phyloP scores from a whole-genome alignment of 2,113 vertebrate genomes.

The Athene cunicularia region DNA sequence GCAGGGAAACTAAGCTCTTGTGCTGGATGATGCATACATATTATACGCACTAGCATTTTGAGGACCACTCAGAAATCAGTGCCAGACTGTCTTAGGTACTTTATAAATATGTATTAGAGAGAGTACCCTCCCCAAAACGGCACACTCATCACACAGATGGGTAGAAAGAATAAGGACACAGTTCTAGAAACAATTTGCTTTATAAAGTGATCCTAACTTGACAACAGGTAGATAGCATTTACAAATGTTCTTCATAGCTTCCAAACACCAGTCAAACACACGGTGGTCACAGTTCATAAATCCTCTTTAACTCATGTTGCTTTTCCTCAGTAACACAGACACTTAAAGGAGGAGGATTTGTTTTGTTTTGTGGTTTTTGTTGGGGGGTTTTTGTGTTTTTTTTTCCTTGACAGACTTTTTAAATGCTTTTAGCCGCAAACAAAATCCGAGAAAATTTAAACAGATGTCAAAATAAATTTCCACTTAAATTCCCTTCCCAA shows the following conservation, averaged over 20 bases:
- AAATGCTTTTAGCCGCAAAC: background rate
- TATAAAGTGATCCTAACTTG: background rate
- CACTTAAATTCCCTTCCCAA: background rate
- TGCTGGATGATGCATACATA: background rate
- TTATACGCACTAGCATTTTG: background rate
- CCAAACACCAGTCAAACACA: background rate
- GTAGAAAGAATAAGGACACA: background rate
- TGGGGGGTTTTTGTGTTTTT: background rate
- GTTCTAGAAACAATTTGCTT: background rate
- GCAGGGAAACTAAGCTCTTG: background rate
- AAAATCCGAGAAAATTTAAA: slow-evolving; percentile 22
- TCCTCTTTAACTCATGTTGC: background rate
- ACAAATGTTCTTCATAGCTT: background rate
- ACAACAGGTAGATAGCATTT: background rate
- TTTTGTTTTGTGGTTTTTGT: background rate
- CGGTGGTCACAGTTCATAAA: background rate
- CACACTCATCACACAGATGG: background rate
- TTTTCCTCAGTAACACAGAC: background rate
- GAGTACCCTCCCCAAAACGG: background rate
- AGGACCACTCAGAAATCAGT: background rate
- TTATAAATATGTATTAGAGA: background rate
- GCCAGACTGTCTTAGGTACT: background rate
- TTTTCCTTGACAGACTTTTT: background rate
- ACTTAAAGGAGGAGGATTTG: background rate
- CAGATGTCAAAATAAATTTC: slow-evolving; percentile 52